These are phyloP conservation scores for Synanthedon tipuliformis DNA, from an alignment of 2,888 invertebrate genomes.

Conservation along the genomic window DNA sequence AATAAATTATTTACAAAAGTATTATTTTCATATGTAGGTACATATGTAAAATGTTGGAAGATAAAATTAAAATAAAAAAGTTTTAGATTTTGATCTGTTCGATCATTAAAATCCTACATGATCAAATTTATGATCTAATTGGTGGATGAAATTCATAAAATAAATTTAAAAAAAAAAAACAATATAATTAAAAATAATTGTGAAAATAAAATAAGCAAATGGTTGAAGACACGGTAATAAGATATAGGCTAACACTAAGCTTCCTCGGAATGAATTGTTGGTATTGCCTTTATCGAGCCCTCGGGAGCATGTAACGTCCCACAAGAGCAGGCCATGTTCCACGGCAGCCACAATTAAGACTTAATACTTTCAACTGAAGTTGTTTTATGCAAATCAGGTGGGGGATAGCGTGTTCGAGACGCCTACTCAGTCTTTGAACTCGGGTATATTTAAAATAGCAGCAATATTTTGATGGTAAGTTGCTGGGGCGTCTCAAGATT, in stretches of 20 bases:
- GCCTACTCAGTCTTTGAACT: slow-evolving; percentile 41
- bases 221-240: background rate
- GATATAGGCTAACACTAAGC: background rate
- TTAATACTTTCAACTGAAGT: slow-evolving; percentile 61
- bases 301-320: slow-evolving; percentile 49
- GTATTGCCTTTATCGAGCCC: slow-evolving; percentile 44
- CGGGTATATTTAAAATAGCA: slow-evolving; percentile 33
- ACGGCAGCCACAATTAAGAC: slow-evolving; percentile 64
- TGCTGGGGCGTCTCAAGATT: background rate
- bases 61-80: slow-evolving; percentile 74
- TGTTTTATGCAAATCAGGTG: slow-evolving; percentile 65
- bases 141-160: too few species aligned
- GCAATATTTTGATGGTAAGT: slow-evolving; percentile 17
- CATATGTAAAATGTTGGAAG: too few species aligned
- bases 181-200: too few species aligned
- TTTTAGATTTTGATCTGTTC: slow-evolving; percentile 81
- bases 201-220: too few species aligned
- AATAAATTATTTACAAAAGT: too few species aligned
- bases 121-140: too few species aligned
- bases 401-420: slow-evolving; percentile 53
- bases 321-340: slow-evolving; percentile 34
- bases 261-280: slow-evolving; percentile 40
- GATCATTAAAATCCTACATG: slow-evolving; percentile 77
- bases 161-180: too few species aligned
- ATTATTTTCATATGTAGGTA: too few species aligned